Evolutionary conservation across 2,888 invertebrate genomes (phyloP).

Genomic region (Parnassius glacialis): DNA sequence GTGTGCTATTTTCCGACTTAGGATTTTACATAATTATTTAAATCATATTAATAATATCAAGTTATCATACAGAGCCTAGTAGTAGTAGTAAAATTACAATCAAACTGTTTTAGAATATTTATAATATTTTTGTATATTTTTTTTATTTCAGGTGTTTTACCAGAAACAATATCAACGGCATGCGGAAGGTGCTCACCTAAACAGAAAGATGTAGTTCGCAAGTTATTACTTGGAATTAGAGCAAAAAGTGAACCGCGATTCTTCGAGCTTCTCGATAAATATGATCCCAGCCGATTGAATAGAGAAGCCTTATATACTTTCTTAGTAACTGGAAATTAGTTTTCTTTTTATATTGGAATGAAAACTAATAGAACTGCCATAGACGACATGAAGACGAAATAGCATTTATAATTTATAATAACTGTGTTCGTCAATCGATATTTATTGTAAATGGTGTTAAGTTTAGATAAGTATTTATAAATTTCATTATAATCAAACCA

Average conservation of each 20-base stretch:
- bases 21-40: too few species aligned
- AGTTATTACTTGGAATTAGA: constrained; percentile 85
- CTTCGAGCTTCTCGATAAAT: constrained; percentile 85
- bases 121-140: too few species aligned
- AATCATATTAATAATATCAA: too few species aligned
- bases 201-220: constrained; percentile 82
- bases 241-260: constrained; percentile 85
- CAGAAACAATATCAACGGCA: constrained; percentile 84
- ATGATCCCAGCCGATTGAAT: constrained; percentile 85
- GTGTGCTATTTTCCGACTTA: too few species aligned
- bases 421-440: neutral
- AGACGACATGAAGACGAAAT: constrained; percentile 1
- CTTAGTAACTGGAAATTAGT: constrained; percentile 64
- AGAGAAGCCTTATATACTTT: constrained; percentile 81
- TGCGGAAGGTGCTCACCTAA: constrained; percentile 84
- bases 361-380: constrained; percentile 7
- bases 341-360: neutral
- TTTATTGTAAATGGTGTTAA: constrained; percentile 1
- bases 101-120: too few species aligned
- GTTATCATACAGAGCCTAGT: too few species aligned
- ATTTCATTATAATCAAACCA: constrained; percentile 8
- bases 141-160: constrained; percentile 81
- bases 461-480: neutral
- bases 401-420: constrained; percentile 6
- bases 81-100: too few species aligned